Conservation (phyloP, 2,888 invertebrate species). For the Parnassius orleans region DNA sequence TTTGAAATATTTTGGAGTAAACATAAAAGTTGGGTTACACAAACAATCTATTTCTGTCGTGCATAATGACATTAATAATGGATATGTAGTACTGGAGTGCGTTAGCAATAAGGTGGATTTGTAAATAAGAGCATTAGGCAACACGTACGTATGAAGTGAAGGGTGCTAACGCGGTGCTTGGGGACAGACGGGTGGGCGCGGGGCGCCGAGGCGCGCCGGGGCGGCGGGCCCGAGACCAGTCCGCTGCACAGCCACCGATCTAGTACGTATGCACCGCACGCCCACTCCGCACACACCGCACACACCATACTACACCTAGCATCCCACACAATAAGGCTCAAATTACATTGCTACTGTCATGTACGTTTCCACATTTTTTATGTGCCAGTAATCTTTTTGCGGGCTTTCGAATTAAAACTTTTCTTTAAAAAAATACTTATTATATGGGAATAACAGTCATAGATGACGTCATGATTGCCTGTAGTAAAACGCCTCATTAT, state of each 20-base stretch:
- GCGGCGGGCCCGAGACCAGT: slow-evolving; percentile 89
- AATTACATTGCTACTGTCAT: not conserved
- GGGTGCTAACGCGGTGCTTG: slow-evolving; percentile 60
- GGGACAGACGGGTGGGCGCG: slow-evolving; percentile 76
- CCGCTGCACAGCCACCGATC: slow-evolving; percentile 91
- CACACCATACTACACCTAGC: slow-evolving; percentile 16
- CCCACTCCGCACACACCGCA: not conserved
- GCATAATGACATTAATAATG: too few species aligned
- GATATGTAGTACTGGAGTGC: not conserved
- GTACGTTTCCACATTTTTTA: not conserved
- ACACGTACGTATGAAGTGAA: slow-evolving; percentile 1
- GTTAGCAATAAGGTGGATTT: slow-evolving; percentile 20
- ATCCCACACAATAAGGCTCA: not conserved
- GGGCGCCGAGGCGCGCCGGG: slow-evolving; percentile 75
- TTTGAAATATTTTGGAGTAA: too few species aligned
- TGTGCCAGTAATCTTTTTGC: too few species aligned
- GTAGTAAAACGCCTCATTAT: too few species aligned
- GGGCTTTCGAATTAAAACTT: too few species aligned
- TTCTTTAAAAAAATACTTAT: too few species aligned
- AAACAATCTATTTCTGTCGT: too few species aligned
- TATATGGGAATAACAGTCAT: too few species aligned
- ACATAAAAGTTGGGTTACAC: too few species aligned
- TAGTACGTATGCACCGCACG: slow-evolving; percentile 84
- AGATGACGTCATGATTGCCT: too few species aligned
- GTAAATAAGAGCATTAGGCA: not conserved